Evolutionary conservation across 2,797 vertebrate species (phyloP).

Genomic region (Labeo calbasu): DNA sequence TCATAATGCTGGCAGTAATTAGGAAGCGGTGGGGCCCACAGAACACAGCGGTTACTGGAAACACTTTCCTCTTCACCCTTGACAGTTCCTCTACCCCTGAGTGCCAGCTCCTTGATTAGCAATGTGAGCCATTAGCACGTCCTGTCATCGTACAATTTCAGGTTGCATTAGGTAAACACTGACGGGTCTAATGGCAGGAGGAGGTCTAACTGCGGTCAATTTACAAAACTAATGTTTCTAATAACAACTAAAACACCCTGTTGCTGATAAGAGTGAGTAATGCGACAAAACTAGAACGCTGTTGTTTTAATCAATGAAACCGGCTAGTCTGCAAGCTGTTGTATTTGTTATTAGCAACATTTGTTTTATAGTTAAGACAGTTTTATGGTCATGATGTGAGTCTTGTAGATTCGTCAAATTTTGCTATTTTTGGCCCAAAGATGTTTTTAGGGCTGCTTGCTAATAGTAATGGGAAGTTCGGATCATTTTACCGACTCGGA

Average conservation of each 20-base stretch:
- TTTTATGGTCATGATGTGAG: background rate
- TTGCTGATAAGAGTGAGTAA: background rate
- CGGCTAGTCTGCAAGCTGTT: background rate
- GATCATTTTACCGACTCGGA: too few species aligned
- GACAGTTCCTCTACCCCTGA: slow-evolving; percentile 43
- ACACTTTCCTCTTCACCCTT: slow-evolving; percentile 32
- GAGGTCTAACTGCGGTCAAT: background rate
- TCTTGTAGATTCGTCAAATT: background rate
- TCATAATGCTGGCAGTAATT: slow-evolving; percentile 58
- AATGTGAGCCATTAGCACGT: slow-evolving; percentile 22
- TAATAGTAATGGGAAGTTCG: too few species aligned
- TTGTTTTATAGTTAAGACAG: background rate
- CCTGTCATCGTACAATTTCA: slow-evolving; percentile 7
- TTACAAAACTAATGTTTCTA: slow-evolving; percentile 20
- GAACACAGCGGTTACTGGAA: slow-evolving; percentile 55
- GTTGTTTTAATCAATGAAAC: background rate
- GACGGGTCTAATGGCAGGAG: background rate
- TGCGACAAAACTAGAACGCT: background rate
- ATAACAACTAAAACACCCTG: background rate
- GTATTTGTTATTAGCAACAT: background rate
- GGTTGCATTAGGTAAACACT: slow-evolving; percentile 19
- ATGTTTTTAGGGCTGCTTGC: background rate
- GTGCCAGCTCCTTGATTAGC: slow-evolving; percentile 46
- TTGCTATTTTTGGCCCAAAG: background rate
- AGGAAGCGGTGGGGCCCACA: slow-evolving; percentile 39